phyloP scores from a whole-genome alignment of 2,797 vertebrate genomes.

The Holocentrus rufus region DNA sequence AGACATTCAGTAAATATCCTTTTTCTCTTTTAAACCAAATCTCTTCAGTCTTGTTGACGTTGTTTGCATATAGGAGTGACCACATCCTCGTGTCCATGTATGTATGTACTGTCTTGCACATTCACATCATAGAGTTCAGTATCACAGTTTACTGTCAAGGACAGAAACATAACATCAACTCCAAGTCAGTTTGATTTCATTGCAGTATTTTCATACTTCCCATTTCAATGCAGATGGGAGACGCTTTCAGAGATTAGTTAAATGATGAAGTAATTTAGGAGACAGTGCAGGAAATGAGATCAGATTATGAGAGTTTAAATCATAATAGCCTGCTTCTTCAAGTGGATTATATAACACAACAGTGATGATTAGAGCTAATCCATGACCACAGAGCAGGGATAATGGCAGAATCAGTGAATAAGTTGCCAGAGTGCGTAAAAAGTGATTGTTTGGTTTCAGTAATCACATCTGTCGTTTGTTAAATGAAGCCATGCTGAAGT shows the following conservation, averaged over 20 bases:
- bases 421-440: constrained; percentile 41
- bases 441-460: constrained; percentile 47
- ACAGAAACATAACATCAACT: constrained; percentile 12
- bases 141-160: background rate
- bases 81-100: background rate
- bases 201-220: constrained; percentile 27
- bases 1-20: background rate
- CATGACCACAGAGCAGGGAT: constrained; percentile 54
- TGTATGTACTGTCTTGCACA: background rate
- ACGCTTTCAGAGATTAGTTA: constrained; percentile 46
- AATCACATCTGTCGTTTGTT: constrained; percentile 50
- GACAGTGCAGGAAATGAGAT: constrained; percentile 60
- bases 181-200: constrained; percentile 10
- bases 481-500: constrained; percentile 31
- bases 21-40: too few species aligned
- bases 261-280: constrained; percentile 64
- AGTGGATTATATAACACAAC: constrained; percentile 65
- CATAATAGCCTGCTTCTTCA: constrained; percentile 58
- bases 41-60: too few species aligned
- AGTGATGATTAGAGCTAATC: constrained; percentile 68
- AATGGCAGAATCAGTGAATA: constrained; percentile 48
- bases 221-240: constrained; percentile 24
- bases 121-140: background rate
- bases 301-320: constrained; percentile 67
- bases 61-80: background rate